A percentile compares a stretch with the other conserved stretches of the same genome.
Evolutionary conservation across 2,888 invertebrate species (phyloP).

Genomic region (Conus canariensis): DNA sequence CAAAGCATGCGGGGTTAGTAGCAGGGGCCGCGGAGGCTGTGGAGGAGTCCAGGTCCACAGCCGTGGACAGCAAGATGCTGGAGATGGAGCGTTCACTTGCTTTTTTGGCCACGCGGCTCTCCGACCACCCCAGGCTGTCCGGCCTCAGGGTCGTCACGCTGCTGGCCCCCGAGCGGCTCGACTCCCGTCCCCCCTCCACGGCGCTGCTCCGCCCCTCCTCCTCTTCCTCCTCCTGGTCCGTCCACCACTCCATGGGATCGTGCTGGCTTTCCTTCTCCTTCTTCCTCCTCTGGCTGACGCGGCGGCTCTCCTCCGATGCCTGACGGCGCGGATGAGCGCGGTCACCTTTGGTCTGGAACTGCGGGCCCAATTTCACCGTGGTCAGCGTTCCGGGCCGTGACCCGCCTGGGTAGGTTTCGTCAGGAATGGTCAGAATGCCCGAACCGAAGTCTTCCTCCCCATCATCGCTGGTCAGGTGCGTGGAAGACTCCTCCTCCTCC

Average conservation of each 20-base stretch:
- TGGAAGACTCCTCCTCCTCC: conserved; percentile 15
- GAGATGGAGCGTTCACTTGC: conserved; percentile 71
- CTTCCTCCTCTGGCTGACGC: neutral
- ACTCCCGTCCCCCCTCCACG: conserved; percentile 40
- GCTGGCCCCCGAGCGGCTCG: conserved; percentile 51
- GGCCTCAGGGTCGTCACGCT: conserved; percentile 47
- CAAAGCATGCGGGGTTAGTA: conserved; percentile 43
- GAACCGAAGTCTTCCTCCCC: conserved; percentile 57
- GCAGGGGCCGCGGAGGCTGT: conserved; percentile 8
- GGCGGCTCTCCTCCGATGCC: neutral
- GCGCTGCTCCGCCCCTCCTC: conserved; percentile 36
- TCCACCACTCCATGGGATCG: conserved; percentile 48
- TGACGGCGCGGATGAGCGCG: neutral
- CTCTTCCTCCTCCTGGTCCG: conserved; percentile 48
- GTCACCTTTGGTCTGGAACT: conserved; percentile 27
- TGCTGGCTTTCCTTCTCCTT: neutral
- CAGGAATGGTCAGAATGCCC: conserved; percentile 66
- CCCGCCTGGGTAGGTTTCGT: conserved; percentile 57
- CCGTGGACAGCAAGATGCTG: conserved; percentile 64
- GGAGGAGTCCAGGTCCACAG: conserved; percentile 42
- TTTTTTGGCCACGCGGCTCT: conserved; percentile 65
- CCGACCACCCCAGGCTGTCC: conserved; percentile 57
- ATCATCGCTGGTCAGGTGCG: conserved; percentile 8
- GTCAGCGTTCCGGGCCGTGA: conserved; percentile 18
- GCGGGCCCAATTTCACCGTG: conserved; percentile 36